These are phyloP conservation scores for Akabosia matsudoensis DNA, from an alignment of 1,140 invertebrate species.

Conservation along the genomic window DNA sequence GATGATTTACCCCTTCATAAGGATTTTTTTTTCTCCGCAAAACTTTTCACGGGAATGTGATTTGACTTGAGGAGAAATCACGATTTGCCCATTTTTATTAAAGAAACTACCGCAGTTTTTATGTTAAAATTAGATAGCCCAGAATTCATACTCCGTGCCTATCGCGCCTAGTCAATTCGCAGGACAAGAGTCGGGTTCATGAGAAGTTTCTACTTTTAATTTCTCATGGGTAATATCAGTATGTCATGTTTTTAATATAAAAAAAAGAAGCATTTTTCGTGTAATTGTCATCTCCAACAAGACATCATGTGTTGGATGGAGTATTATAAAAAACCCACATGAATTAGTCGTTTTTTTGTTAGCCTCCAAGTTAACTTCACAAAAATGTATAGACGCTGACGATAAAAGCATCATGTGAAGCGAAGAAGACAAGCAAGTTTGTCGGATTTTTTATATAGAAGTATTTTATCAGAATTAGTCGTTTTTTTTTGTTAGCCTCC, in stretches of 20 bases:
- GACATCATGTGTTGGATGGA: not conserved
- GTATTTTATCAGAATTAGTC: too few relatives aligned
- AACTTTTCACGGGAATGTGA: not conserved
- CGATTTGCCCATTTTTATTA: not conserved
- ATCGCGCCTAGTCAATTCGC: not conserved
- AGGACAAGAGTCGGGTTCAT: conserved; percentile 22
- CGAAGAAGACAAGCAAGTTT: too few relatives aligned
- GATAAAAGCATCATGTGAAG: too few relatives aligned
- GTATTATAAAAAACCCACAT: too few relatives aligned
- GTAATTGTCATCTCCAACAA: not conserved
- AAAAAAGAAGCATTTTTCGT: not conserved
- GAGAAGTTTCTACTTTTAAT: conserved; percentile 22
- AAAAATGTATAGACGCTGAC: too few relatives aligned
- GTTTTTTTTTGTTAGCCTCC: too few relatives aligned
- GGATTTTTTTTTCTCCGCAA: not conserved
- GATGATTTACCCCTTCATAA: not conserved
- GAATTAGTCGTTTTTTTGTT: too few relatives aligned
- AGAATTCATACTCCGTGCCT: too few relatives aligned
- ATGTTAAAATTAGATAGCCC: too few relatives aligned
- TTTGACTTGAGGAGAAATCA: conserved; percentile 4
- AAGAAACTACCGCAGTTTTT: too few relatives aligned
- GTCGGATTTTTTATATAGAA: too few relatives aligned
- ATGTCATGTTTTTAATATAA: conserved; percentile 22
- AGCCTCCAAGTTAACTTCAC: too few relatives aligned
- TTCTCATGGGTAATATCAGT: conserved; percentile 11